Conservation (phyloP, 2,888 invertebrate genomes). For the Lacanobia oleracea region DNA sequence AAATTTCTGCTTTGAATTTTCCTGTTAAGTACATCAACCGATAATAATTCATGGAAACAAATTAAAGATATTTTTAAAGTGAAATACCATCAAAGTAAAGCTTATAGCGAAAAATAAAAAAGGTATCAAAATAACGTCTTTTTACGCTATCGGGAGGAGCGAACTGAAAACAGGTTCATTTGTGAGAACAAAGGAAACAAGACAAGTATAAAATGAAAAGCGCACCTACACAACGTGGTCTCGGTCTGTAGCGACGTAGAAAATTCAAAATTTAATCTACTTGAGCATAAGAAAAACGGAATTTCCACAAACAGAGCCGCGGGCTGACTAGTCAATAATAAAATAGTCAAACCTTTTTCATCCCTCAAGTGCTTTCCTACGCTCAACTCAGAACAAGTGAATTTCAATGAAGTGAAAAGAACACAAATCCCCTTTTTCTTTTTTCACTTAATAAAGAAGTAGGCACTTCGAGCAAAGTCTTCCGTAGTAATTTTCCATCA, state of each 20-base stretch:
- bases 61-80: constrained; percentile 21
- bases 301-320: constrained; percentile 50
- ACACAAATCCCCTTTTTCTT: constrained; percentile 68
- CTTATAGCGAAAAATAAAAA: not conserved
- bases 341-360: constrained; percentile 64
- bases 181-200: constrained; percentile 31
- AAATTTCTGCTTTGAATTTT: constrained; percentile 18
- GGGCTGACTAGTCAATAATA: constrained; percentile 60
- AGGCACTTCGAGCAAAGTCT: constrained; percentile 61
- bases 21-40: constrained; percentile 1
- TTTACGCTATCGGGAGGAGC: not conserved
- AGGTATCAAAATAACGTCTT: not conserved
- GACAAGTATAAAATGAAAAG: constrained; percentile 24
- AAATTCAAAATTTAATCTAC: constrained; percentile 59
- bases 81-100: constrained; percentile 29
- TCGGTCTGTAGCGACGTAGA: constrained; percentile 1
- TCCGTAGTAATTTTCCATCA: constrained; percentile 39
- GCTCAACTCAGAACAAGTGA: constrained; percentile 69
- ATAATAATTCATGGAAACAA: constrained; percentile 36
- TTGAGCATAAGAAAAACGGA: constrained; percentile 45
- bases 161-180: constrained; percentile 30
- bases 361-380: constrained; percentile 61
- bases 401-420: constrained; percentile 73
- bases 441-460: constrained; percentile 65
- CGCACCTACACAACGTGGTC: constrained; percentile 17